These are phyloP conservation scores for Cremastobaeus sp. DNA, from an alignment of 2,888 invertebrate species.

Conservation along the genomic window DNA sequence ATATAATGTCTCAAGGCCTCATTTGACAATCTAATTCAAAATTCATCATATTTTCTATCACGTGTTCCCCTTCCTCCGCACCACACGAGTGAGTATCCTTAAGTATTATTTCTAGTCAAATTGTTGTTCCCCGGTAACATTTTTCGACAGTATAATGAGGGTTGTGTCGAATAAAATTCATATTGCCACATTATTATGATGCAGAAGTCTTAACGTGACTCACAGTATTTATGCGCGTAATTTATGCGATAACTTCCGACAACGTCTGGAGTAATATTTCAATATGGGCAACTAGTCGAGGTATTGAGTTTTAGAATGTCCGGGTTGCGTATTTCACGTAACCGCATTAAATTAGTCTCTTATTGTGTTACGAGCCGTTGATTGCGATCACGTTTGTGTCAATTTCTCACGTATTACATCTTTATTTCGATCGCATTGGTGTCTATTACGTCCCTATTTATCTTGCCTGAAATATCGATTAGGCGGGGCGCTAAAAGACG, in stretches of 20 bases:
- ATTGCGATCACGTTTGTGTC: slow-evolving; percentile 50
- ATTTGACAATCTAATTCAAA: too few species aligned
- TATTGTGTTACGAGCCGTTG: slow-evolving; percentile 38
- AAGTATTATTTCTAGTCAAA: too few species aligned
- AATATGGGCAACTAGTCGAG: slow-evolving; percentile 38
- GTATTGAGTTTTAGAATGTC: slow-evolving; percentile 43
- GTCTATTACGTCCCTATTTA: slow-evolving; percentile 17
- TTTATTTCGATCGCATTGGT: slow-evolving; percentile 31
- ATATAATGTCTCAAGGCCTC: too few species aligned
- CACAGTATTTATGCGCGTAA: slow-evolving; percentile 32
- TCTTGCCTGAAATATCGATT: not conserved
- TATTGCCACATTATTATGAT: too few species aligned
- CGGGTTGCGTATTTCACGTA: slow-evolving; percentile 48
- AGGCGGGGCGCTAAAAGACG: not conserved
- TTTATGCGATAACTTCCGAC: slow-evolving; percentile 49
- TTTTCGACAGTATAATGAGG: too few species aligned
- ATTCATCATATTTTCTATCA: too few species aligned
- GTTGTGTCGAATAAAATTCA: too few species aligned
- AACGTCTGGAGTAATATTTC: slow-evolving; percentile 44
- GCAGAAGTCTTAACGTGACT: slow-evolving; percentile 44
- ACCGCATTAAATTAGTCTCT: slow-evolving; percentile 53
- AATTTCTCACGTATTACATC: slow-evolving; percentile 38
- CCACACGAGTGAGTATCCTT: too few species aligned
- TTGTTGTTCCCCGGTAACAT: too few species aligned
- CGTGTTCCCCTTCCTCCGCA: too few species aligned